Base-by-base conservation (phyloP, 2,113 vertebrate genomes). In the Esox niger region DNA sequence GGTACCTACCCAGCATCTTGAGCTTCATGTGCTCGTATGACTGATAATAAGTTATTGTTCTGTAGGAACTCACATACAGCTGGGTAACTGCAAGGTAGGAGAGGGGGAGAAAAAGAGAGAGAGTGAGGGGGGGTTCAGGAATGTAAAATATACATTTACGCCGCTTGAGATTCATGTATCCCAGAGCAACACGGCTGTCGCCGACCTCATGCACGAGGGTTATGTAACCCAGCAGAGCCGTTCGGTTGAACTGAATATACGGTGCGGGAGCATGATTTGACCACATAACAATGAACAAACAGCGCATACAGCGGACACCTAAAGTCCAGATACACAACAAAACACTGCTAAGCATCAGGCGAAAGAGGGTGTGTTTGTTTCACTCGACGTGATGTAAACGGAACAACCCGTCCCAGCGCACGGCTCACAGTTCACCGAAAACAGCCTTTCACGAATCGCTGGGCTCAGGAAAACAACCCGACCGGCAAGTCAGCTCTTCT, bases 1-100 rank as follows among this genome's bases (percentile, higher is more conserved):
- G 27, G 6, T 32, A 88, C 96, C 85, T 92, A 99, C 96, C 97
- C 97, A 69, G 97, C 97, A 61, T 99, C 97, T 76, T 99, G 97
- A 86, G 97, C 97, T 94, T 99, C 97, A 8, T 99, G 97, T 66
- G 97, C 97, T 91, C 97, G 94, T 67, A 99, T 98, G 83, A 99
- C 94, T 83, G 97, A 99, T 91, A 99, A 93, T 90, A 99, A 92
- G 86, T 99, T 99, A 94, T 99, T 99, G 93, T 98, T 97, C 92
- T 99, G 97, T 89, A 99, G 91, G 91, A 99, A 99, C 87, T 99
- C 97, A 79, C 97, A 99, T 13, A 99, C 97, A 81, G 97, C 97
- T 7, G 97, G 95, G 80, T 99, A 99, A 93, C 97, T 99, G 91
- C 52, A 80, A 76, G 75, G 29, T 62, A 54, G 20, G 49, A 66